These are phyloP conservation scores for Melanotus villosus DNA, from an alignment of 2,888 invertebrate genomes.

Conservation along the genomic window DNA sequence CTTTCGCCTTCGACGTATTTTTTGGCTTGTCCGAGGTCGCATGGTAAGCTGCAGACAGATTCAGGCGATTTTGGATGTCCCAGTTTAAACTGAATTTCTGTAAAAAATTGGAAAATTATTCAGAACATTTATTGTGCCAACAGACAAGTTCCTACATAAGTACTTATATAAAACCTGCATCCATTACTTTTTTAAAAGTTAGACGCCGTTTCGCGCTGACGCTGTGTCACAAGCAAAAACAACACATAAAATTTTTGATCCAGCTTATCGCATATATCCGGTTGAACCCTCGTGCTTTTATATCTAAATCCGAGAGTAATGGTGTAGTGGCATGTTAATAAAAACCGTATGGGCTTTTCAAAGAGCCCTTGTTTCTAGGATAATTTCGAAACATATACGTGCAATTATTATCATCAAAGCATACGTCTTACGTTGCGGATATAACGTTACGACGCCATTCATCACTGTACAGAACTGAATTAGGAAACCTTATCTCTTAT, in stretches of 20 bases:
- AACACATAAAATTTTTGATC: conserved; percentile 24
- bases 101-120: conserved; percentile 50
- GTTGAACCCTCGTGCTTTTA: conserved; percentile 3
- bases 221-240: conserved; percentile 20
- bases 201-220: neutral
- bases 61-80: conserved; percentile 85
- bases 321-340: conserved; percentile 10
- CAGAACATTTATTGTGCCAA: no score
- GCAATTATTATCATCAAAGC: conserved; percentile 18
- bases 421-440: conserved; percentile 11
- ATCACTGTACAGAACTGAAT: conserved; percentile 14
- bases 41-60: conserved; percentile 92
- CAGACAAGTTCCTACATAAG: neutral
- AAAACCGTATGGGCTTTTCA: conserved; percentile 1
- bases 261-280: conserved; percentile 9
- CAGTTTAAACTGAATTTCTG: conserved; percentile 89
- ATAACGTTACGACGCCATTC: conserved; percentile 13
- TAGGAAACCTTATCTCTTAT: conserved; percentile 11
- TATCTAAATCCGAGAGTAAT: conserved; percentile 22
- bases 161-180: neutral
- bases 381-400: neutral
- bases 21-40: conserved; percentile 90
- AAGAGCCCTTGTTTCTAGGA: conserved; percentile 19
- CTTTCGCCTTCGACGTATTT: conserved; percentile 94
- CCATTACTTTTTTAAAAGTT: neutral